Conservation (phyloP, 2,797 vertebrate genomes). For the Pogonophryne albipinna region DNA sequence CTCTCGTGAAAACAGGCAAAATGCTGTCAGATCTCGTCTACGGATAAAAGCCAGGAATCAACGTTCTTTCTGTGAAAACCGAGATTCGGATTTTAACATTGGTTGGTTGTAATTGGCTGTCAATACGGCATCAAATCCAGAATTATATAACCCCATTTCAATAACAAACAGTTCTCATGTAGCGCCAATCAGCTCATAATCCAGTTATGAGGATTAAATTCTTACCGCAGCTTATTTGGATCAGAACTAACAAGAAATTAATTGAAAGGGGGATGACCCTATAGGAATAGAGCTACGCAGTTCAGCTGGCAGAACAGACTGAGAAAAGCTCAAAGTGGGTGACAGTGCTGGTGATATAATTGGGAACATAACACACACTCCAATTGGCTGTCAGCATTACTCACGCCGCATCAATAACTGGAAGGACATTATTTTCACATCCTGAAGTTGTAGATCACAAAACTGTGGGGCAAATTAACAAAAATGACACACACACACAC, state of each 20-base stretch:
- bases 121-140: constrained; percentile 39
- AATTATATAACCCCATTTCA: constrained; percentile 66
- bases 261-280: constrained; percentile 82
- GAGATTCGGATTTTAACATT: constrained; percentile 13
- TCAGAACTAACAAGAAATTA: constrained; percentile 82
- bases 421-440: constrained; percentile 54
- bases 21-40: neutral
- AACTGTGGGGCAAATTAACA: constrained; percentile 36
- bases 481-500: constrained; percentile 39
- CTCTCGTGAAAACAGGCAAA: constrained; percentile 39
- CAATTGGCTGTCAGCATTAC: constrained; percentile 51
- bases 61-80: neutral
- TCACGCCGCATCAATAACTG: constrained; percentile 44
- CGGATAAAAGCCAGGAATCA: neutral
- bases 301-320: constrained; percentile 70
- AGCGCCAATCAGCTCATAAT: constrained; percentile 78
- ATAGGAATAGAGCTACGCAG: constrained; percentile 65
- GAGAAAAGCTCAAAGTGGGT: constrained; percentile 68
- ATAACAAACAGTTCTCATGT: constrained; percentile 67
- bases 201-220: constrained; percentile 84
- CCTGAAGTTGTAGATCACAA: constrained; percentile 32
- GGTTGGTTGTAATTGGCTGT: constrained; percentile 43
- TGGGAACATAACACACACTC: constrained; percentile 68
- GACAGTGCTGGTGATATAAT: constrained; percentile 67
- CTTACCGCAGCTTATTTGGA: constrained; percentile 83